phyloP scores from a whole-genome alignment of 2,797 vertebrate genomes.

The Mustela erminea region DNA sequence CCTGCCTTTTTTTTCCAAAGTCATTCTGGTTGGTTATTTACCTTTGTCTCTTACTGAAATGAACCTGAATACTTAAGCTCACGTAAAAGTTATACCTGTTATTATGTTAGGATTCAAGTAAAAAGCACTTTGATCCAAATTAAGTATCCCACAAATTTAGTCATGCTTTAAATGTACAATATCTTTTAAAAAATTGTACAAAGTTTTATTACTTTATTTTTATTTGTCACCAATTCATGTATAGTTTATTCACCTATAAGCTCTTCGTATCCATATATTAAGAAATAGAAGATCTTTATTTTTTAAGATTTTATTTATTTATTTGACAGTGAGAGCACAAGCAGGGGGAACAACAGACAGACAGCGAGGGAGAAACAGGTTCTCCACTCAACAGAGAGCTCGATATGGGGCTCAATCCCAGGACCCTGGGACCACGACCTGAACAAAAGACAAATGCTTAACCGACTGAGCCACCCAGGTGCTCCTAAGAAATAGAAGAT shows the following conservation, averaged over 20 bases:
- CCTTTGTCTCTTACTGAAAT: constrained; percentile 34
- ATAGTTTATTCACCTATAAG: neutral
- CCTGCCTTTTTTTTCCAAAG: neutral
- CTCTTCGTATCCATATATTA: neutral
- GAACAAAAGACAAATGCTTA: neutral
- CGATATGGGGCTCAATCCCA: neutral
- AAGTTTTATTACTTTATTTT: neutral
- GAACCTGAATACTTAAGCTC: neutral
- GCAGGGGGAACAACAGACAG: neutral
- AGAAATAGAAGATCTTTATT: neutral
- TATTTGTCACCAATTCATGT: neutral
- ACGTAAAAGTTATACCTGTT: neutral
- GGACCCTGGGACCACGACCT: neutral
- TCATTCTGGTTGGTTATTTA: neutral
- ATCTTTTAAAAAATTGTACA: neutral
- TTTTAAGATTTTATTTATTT: neutral
- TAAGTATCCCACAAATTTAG: neutral
- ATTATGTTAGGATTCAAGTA: constrained; percentile 33
- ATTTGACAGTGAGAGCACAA: neutral
- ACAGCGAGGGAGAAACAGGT: neutral
- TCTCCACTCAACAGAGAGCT: neutral
- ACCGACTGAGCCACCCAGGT: neutral
- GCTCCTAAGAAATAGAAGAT: neutral
- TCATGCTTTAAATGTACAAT: neutral
- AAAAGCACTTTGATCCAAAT: neutral